phyloP scores from a whole-genome alignment of 1,140 invertebrate genomes.

The Eupeodes corollae region DNA sequence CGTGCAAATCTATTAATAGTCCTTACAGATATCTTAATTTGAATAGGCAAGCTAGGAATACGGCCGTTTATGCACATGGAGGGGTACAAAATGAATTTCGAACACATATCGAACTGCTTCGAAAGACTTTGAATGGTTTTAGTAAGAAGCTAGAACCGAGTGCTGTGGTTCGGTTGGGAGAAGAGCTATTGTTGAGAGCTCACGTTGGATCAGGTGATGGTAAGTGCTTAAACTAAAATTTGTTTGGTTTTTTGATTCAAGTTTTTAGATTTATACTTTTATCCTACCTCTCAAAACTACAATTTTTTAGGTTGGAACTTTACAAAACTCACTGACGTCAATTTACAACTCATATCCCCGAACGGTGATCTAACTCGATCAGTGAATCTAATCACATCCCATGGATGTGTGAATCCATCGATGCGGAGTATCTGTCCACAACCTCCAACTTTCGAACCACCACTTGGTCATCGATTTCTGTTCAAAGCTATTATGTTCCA shows the following conservation, averaged over 20 bases:
- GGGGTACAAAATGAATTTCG: constrained; percentile 47
- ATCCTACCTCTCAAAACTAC: background rate
- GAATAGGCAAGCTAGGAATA: constrained; percentile 32
- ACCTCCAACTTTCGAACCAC: constrained; percentile 39
- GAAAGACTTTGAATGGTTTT: constrained; percentile 42
- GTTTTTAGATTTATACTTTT: background rate
- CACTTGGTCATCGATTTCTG: constrained; percentile 24
- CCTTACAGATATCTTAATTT: background rate
- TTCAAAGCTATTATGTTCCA: constrained; percentile 59
- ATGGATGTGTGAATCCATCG: constrained; percentile 48
- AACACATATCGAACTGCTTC: constrained; percentile 46
- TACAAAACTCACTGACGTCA: constrained; percentile 48
- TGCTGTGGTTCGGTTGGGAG: constrained; percentile 49
- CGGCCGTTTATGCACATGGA: constrained; percentile 41
- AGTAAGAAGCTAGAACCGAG: constrained; percentile 43
- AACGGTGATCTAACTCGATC: constrained; percentile 35
- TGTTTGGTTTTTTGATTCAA: background rate
- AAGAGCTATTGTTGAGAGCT: constrained; percentile 50
- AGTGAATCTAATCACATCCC: constrained; percentile 41
- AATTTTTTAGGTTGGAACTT: constrained; percentile 46
- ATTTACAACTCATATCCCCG: constrained; percentile 38
- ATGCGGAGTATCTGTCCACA: constrained; percentile 43
- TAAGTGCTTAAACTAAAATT: constrained; percentile 19
- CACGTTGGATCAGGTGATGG: constrained; percentile 49
- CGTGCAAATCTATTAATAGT: background rate